Evolutionary conservation across 2,888 invertebrate species (phyloP).

Genomic region (Dynastes grantii): DNA sequence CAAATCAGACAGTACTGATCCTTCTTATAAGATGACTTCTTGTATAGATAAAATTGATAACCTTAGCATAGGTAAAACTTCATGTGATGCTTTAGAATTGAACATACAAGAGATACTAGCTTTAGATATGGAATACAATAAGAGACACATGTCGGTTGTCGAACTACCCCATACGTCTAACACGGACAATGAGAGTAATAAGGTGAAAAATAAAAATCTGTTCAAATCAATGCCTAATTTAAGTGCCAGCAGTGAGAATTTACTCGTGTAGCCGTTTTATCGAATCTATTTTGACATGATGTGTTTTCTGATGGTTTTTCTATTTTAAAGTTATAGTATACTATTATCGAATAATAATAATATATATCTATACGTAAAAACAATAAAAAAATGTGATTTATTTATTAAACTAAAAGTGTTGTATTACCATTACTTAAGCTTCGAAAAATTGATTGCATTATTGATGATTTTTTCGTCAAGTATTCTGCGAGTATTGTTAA

Average conservation of each 20-base stretch:
- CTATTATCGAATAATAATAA: constrained; percentile 33
- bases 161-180: constrained; percentile 63
- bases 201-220: constrained; percentile 67
- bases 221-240: constrained; percentile 81
- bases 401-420: constrained; percentile 46
- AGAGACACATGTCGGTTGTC: constrained; percentile 64
- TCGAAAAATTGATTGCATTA: constrained; percentile 46
- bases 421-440: constrained; percentile 49
- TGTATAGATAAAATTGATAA: constrained; percentile 49
- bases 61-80: constrained; percentile 58
- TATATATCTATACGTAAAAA: constrained; percentile 41
- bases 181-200: constrained; percentile 62
- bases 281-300: constrained; percentile 50
- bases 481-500: constrained; percentile 49
- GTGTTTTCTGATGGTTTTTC: constrained; percentile 38
- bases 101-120: constrained; percentile 71
- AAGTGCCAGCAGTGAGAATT: constrained; percentile 79
- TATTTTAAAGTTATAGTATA: constrained; percentile 40
- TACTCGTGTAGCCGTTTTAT: constrained; percentile 70
- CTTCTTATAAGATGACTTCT: constrained; percentile 44
- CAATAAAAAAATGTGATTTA: constrained; percentile 48
- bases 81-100: constrained; percentile 71
- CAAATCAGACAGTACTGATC: constrained; percentile 53
- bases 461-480: constrained; percentile 45
- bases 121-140: constrained; percentile 70